These are phyloP conservation scores for Flexamia atlantica DNA, from an alignment of 2,888 invertebrate species.

Conservation along the genomic window DNA sequence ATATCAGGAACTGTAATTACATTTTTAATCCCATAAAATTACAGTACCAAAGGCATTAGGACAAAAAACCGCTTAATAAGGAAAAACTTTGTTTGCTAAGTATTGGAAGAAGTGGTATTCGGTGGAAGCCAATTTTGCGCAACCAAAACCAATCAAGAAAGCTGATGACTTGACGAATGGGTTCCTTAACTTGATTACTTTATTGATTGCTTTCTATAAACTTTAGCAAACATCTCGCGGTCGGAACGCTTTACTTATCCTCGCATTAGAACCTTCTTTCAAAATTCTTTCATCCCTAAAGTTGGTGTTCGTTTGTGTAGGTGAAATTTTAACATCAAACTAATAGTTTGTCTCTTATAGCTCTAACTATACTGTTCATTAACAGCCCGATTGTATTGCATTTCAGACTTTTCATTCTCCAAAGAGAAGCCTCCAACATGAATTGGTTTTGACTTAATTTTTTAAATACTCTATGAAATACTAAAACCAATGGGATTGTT, in stretches of 20 bases:
- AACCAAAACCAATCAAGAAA: conserved; percentile 41
- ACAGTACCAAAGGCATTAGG: background rate
- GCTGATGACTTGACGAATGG: conserved; percentile 43
- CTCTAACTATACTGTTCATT: too few relatives aligned
- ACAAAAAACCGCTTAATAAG: background rate
- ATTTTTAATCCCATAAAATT: background rate
- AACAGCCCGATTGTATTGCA: too few relatives aligned
- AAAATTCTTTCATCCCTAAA: too few relatives aligned
- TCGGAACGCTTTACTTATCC: background rate
- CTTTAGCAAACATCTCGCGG: conserved; percentile 8
- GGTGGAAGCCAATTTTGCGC: conserved; percentile 31
- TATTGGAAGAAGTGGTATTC: conserved; percentile 38
- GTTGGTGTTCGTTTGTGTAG: too few relatives aligned
- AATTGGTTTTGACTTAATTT: too few relatives aligned
- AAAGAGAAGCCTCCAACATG: too few relatives aligned
- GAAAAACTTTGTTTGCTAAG: conserved; percentile 12
- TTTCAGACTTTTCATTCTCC: too few relatives aligned
- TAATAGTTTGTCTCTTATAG: too few relatives aligned
- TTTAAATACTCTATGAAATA: too few relatives aligned
- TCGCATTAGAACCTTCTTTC: too few relatives aligned
- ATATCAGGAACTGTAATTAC: background rate
- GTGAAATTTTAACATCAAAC: too few relatives aligned
- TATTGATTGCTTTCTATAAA: conserved; percentile 45
- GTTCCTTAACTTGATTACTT: conserved; percentile 43
- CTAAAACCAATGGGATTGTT: too few relatives aligned